A percentile compares a stretch with the other conserved stretches of the same genome.
These are phyloP conservation scores for Drosophila quinaria DNA, from an alignment of 2,888 invertebrate species.

Conservation along the genomic window DNA sequence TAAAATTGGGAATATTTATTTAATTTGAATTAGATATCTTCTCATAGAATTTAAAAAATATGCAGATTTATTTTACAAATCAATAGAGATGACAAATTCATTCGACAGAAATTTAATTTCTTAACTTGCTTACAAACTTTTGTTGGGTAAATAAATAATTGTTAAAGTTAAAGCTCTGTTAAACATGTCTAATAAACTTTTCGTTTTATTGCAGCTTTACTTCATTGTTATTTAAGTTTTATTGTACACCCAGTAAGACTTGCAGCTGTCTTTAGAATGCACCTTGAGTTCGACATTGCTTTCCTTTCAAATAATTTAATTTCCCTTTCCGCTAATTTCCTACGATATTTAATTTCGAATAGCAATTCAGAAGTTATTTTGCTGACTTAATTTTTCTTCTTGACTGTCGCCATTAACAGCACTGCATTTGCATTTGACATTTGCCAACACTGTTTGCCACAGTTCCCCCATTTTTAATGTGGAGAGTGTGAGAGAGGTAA, in stretches of 20 bases:
- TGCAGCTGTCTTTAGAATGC: neutral
- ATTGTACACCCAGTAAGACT: neutral
- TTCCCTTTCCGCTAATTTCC: neutral
- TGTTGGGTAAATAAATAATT: no score
- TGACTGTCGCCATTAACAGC: slow-evolving; percentile 34
- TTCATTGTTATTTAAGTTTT: neutral
- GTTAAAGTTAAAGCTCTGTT: no score
- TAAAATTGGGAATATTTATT: no score
- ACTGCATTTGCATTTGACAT: slow-evolving; percentile 27
- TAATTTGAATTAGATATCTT: no score
- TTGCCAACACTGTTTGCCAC: slow-evolving; percentile 27
- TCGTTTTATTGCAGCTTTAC: no score
- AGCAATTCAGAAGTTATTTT: slow-evolving; percentile 4
- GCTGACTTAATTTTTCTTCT: slow-evolving; percentile 6
- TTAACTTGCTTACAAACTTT: no score
- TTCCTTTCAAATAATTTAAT: neutral
- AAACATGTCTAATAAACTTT: no score
- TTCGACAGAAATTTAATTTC: no score
- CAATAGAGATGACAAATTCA: no score
- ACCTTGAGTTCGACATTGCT: neutral
- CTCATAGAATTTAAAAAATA: no score
- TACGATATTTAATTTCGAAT: slow-evolving; percentile 7
- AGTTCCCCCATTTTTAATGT: slow-evolving; percentile 7
- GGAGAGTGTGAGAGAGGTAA: slow-evolving; percentile 10
- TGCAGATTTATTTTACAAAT: no score